Percentiles rank a stretch among this genome's conserved stretches.
Conservation (phyloP, 2,888 invertebrate species). For the Dynastes maya region DNA sequence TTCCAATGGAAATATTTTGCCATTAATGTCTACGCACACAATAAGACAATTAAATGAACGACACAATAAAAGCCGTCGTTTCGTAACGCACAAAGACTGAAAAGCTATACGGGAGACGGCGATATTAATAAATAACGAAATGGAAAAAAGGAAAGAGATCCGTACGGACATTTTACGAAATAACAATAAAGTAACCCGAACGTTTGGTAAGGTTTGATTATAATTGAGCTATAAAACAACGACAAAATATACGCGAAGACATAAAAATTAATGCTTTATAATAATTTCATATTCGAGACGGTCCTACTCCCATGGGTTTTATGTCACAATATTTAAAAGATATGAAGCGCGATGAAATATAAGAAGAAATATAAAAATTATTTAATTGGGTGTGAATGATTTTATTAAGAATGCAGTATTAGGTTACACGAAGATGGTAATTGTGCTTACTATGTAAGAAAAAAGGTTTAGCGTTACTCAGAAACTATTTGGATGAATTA, state of each 20-base stretch:
- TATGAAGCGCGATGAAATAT: constrained; percentile 40
- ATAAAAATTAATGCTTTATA: constrained; percentile 47
- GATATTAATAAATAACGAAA: constrained; percentile 41
- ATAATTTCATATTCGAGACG: constrained; percentile 43
- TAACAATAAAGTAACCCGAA: constrained; percentile 43
- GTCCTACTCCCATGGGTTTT: constrained; percentile 24
- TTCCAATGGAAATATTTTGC: constrained; percentile 42
- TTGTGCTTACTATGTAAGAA: not conserved
- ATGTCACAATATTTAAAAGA: constrained; percentile 43
- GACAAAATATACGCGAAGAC: constrained; percentile 41
- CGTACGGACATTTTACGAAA: constrained; percentile 29
- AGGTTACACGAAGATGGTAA: constrained; percentile 26
- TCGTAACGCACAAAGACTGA: constrained; percentile 42
- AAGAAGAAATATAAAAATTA: constrained; percentile 38
- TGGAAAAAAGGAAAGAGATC: constrained; percentile 18
- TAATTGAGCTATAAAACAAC: constrained; percentile 47
- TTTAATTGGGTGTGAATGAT: constrained; percentile 48
- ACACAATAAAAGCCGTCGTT: constrained; percentile 35
- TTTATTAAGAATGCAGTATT: constrained; percentile 29
- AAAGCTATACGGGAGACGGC: constrained; percentile 26
- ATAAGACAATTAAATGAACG: constrained; percentile 45
- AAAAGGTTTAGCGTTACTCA: not conserved
- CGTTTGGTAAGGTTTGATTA: constrained; percentile 40
- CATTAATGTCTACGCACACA: constrained; percentile 39
- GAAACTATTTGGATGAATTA: constrained; percentile 10